phyloP scores from a whole-genome alignment of 2,113 vertebrate genomes.

The Phalacrocorax aristotelis region DNA sequence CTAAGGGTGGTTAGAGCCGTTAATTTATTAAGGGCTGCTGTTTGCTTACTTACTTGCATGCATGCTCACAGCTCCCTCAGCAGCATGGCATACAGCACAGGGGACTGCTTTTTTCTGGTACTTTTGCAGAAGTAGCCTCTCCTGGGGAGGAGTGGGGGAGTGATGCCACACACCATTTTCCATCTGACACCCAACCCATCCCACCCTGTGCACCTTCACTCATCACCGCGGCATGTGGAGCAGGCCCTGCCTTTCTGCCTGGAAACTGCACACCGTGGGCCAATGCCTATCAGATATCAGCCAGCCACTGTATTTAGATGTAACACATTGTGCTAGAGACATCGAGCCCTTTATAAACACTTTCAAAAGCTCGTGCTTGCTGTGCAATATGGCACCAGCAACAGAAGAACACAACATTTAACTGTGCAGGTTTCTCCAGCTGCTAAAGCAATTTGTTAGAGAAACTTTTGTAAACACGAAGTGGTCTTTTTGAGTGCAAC shows the following conservation, averaged over 20 bases:
- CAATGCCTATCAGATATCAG: neutral
- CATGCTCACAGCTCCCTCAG: rapidly evolving
- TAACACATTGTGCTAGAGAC: neutral
- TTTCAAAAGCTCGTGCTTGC: neutral
- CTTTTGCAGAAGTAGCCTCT: rapidly evolving
- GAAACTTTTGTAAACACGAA: neutral
- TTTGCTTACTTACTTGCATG: neutral
- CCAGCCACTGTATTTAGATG: neutral
- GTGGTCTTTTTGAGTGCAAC: neutral
- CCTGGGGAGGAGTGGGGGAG: neutral
- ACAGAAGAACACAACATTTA: neutral
- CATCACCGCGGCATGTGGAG: rapidly evolving
- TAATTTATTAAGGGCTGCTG: neutral
- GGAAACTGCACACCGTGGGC: rapidly evolving
- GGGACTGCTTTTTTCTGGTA: neutral
- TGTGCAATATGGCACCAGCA: neutral
- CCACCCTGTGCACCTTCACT: neutral
- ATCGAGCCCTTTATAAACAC: neutral
- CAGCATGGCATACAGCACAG: too few relatives aligned
- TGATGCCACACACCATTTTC: rapidly evolving
- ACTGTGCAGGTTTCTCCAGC: neutral
- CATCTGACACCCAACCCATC: neutral
- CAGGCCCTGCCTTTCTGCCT: neutral
- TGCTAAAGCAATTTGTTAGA: neutral
- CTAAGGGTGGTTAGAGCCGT: neutral